These are phyloP conservation scores for Epizoanthus ramosus DNA, from an alignment of 92 coral and sea anemone genomes.

Conservation along the genomic window DNA sequence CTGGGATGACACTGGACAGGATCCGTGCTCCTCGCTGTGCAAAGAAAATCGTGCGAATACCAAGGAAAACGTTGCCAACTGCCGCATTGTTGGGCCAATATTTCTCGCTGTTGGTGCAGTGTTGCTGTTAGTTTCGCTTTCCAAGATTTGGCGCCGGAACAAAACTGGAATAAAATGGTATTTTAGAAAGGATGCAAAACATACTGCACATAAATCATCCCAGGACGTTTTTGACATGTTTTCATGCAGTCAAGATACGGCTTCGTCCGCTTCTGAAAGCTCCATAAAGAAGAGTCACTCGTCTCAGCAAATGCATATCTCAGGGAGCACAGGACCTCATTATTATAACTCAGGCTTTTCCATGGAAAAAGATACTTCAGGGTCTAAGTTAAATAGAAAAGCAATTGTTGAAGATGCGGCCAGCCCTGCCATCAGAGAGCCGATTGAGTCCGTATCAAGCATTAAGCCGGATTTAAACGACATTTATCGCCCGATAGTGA, in stretches of 20 bases:
- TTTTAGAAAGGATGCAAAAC: constrained; percentile 15
- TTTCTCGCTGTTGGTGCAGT: constrained; percentile 16
- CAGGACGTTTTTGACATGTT: constrained; percentile 6
- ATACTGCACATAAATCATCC: not conserved
- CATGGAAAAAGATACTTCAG: too few species aligned
- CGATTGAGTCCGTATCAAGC: too few species aligned
- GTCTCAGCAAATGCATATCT: too few species aligned
- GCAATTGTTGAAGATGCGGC: too few species aligned
- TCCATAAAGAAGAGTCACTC: too few species aligned
- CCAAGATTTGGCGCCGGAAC: constrained; percentile 14
- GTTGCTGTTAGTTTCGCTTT: constrained; percentile 3
- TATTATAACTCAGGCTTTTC: too few species aligned
- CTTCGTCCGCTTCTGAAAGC: too few species aligned
- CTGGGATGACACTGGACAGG: not conserved
- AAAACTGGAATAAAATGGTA: constrained; percentile 33
- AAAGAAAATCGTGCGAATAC: constrained; percentile 7
- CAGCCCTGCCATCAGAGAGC: too few species aligned
- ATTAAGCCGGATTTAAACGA: too few species aligned
- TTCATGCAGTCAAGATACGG: not conserved
- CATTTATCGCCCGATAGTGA: too few species aligned
- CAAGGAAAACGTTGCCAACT: constrained; percentile 22
- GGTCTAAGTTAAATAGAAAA: too few species aligned
- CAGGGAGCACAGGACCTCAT: too few species aligned
- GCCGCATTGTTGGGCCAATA: constrained; percentile 26
- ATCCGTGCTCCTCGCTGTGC: constrained; percentile 21